Evolutionary conservation across 2,797 vertebrate species (phyloP).

Genomic region (Xenops minutus): DNA sequence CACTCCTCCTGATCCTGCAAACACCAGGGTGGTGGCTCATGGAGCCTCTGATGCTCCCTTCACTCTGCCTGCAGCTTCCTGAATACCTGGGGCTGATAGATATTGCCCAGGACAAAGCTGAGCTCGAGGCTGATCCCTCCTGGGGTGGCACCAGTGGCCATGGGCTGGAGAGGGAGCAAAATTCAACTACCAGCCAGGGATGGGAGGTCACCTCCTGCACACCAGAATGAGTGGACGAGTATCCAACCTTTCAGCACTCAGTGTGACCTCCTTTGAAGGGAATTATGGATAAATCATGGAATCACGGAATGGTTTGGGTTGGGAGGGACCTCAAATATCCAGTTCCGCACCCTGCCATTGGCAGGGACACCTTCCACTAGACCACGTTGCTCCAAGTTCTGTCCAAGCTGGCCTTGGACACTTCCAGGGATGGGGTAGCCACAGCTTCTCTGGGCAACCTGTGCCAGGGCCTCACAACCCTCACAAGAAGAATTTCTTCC

Average conservation of each 20-base stretch:
- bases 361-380: fast-evolving
- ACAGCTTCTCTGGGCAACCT: not conserved
- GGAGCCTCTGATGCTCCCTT: not conserved
- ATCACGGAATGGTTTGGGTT: not conserved
- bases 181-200: not conserved
- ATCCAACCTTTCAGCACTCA: not conserved
- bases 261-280: not conserved
- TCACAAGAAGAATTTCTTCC: not conserved
- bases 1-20: not conserved
- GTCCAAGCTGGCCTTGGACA: fast-evolving
- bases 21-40: not conserved
- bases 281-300: not conserved
- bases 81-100: fast-evolving
- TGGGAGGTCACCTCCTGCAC: not conserved
- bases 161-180: not conserved
- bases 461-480: not conserved
- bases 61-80: not conserved
- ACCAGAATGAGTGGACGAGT: not conserved
- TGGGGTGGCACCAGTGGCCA: fast-evolving
- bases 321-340: not conserved
- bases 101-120: not conserved
- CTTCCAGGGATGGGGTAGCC: not conserved
- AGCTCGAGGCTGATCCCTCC: not conserved
- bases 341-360: fast-evolving
- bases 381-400: fast-evolving